Evolutionary conservation across 2,888 invertebrate species (phyloP).

Genomic region (Emmelina monodactyla): DNA sequence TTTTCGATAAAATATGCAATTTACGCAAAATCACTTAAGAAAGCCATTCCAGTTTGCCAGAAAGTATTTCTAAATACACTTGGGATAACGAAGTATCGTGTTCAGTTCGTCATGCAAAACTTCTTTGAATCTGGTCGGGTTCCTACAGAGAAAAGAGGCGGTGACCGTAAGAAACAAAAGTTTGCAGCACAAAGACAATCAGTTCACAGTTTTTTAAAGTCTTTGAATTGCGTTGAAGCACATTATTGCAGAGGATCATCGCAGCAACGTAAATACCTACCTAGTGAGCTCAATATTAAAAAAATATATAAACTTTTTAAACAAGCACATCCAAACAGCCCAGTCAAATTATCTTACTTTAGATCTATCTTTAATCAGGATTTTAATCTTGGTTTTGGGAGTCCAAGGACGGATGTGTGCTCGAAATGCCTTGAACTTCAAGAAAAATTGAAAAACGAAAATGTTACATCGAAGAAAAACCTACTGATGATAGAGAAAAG

Average conservation of each 20-base stretch:
- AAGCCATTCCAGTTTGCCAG: slow-evolving; percentile 8
- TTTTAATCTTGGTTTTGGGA: slow-evolving; percentile 19
- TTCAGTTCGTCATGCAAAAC: slow-evolving; percentile 7
- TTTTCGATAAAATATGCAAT: slow-evolving; percentile 1
- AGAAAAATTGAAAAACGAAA: slow-evolving; percentile 5
- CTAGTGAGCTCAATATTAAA: slow-evolving; percentile 13
- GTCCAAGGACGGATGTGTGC: slow-evolving; percentile 11
- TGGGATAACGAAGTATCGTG: slow-evolving; percentile 8
- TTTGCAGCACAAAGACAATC: slow-evolving; percentile 9
- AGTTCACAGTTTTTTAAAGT: slow-evolving; percentile 13
- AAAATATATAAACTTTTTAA: slow-evolving; percentile 10
- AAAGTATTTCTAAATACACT: slow-evolving; percentile 9
- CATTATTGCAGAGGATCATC: slow-evolving; percentile 13
- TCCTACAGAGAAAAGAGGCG: slow-evolving; percentile 8
- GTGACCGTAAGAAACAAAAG: slow-evolving; percentile 8
- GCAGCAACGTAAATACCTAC: slow-evolving; percentile 12
- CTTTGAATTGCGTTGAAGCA: slow-evolving; percentile 13
- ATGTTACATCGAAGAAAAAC: slow-evolving; percentile 1
- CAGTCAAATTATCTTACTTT: slow-evolving; percentile 14
- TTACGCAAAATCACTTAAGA: slow-evolving; percentile 2
- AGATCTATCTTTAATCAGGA: slow-evolving; percentile 13
- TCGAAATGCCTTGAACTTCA: slow-evolving; percentile 4
- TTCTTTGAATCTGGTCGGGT: slow-evolving; percentile 5
- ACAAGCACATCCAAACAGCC: slow-evolving; percentile 3
- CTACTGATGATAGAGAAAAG: slow-evolving; percentile 3